A percentile compares a stretch with the other conserved stretches of the same genome.
Conservation (phyloP, 2,797 vertebrate genomes). For the Arrhamphus sclerolepis region DNA sequence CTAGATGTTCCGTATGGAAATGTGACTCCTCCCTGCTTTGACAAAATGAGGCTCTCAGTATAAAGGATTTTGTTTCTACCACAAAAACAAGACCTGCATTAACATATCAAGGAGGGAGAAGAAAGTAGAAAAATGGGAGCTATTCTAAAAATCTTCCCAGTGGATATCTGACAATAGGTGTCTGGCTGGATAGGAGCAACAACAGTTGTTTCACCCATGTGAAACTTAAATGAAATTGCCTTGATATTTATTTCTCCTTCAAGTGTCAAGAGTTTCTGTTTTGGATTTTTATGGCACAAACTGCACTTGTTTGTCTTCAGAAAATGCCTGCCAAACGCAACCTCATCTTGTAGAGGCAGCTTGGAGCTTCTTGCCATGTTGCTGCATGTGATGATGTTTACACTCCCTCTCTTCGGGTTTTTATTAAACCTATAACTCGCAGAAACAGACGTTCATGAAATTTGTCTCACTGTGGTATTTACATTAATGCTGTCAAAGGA, state of each 20-base stretch:
- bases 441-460: constrained; percentile 30
- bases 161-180: constrained; percentile 53
- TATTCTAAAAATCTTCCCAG: constrained; percentile 67
- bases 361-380: constrained; percentile 15
- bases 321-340: constrained; percentile 16
- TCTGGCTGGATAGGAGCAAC: constrained; percentile 34
- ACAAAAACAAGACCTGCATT: constrained; percentile 71
- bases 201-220: constrained; percentile 13
- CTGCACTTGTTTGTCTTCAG: constrained; percentile 14
- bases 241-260: constrained; percentile 28
- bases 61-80: constrained; percentile 69
- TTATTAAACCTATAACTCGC: constrained; percentile 34
- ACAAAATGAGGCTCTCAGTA: constrained; percentile 69
- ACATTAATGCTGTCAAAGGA: constrained; percentile 42
- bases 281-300: constrained; percentile 13
- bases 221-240: constrained; percentile 30
- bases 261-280: constrained; percentile 11
- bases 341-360: constrained; percentile 17
- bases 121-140: constrained; percentile 30
- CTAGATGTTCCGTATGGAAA: constrained; percentile 78
- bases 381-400: constrained; percentile 35
- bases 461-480: constrained; percentile 40
- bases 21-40: constrained; percentile 75
- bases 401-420: constrained; percentile 29
- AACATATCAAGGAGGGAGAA: constrained; percentile 72